Evolutionary conservation across 2,888 invertebrate genomes (phyloP).

Genomic region (Machimus atricapillus): DNA sequence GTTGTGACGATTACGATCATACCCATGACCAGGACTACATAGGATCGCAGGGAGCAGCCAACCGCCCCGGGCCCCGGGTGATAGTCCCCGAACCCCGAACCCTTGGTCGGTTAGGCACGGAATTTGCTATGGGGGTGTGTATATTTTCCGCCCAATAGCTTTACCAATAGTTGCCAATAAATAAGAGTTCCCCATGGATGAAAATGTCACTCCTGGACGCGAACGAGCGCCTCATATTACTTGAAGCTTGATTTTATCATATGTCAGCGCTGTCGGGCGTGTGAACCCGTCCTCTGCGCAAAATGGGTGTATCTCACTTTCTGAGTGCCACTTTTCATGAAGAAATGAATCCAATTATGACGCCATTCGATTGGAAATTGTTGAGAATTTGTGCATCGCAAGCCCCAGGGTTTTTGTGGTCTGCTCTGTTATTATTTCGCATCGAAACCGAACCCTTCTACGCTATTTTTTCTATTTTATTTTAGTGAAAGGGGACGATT

Average conservation of each 20-base stretch:
- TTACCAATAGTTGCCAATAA: conserved; percentile 24
- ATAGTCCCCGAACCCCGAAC: neutral
- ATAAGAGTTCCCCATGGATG: neutral
- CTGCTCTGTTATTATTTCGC: neutral
- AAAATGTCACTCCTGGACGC: neutral
- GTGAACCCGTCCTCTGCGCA: neutral
- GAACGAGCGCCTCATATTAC: neutral
- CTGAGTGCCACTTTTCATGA: conserved; percentile 9
- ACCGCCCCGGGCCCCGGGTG: neutral
- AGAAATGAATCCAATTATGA: conserved; percentile 15
- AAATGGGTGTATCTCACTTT: conserved; percentile 4
- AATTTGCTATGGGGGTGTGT: neutral
- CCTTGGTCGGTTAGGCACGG: neutral
- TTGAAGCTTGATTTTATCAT: conserved; percentile 25
- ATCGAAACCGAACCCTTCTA: neutral
- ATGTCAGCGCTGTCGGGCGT: neutral
- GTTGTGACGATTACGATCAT: conserved; percentile 15
- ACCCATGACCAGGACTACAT: neutral
- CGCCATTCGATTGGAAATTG: conserved; percentile 4
- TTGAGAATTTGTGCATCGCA: neutral
- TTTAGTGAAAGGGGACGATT: neutral
- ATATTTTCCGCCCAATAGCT: conserved; percentile 24
- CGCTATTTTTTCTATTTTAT: neutral
- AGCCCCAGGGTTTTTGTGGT: neutral
- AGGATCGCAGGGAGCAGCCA: neutral